A percentile compares a stretch with the other conserved stretches of the same genome.
phyloP scores from a whole-genome alignment of 2,888 invertebrate genomes.

The Anaspis maculata region DNA sequence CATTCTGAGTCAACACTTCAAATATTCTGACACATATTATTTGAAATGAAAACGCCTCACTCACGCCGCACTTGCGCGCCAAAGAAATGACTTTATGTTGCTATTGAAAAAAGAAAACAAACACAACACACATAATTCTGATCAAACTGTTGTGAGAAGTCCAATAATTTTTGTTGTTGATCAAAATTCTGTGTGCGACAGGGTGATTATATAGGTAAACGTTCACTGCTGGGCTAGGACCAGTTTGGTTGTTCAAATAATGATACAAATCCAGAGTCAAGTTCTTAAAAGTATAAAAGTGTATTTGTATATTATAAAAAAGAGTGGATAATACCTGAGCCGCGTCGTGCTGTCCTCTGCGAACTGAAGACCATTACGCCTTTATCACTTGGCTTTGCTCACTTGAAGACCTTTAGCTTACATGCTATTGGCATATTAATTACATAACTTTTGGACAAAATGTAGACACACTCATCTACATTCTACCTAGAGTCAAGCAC shows the following conservation, averaged over 20 bases:
- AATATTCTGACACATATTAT: too few species aligned
- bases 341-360: conserved; percentile 39
- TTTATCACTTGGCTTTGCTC: conserved; percentile 14
- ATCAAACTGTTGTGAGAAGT: too few species aligned
- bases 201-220: too few species aligned
- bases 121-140: too few species aligned
- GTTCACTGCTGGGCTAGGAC: conserved; percentile 28
- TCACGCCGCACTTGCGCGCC: too few species aligned
- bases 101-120: too few species aligned
- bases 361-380: conserved; percentile 25
- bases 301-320: conserved; percentile 49
- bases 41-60: too few species aligned
- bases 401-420: conserved; percentile 28
- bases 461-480: conserved; percentile 28
- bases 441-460: conserved; percentile 29
- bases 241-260: conserved; percentile 22
- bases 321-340: conserved; percentile 53
- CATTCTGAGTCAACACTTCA: too few species aligned
- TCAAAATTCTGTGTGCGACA: too few species aligned
- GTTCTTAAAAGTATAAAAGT: conserved; percentile 38
- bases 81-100: too few species aligned
- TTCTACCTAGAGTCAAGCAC: conserved; percentile 20
- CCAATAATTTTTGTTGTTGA: too few species aligned
- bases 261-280: conserved; percentile 30
- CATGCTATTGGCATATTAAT: conserved; percentile 35